A percentile compares a stretch with the other conserved stretches of the same genome.
Evolutionary conservation across 2,113 vertebrate genomes (phyloP).

Genomic region (Glaucomys volans): DNA sequence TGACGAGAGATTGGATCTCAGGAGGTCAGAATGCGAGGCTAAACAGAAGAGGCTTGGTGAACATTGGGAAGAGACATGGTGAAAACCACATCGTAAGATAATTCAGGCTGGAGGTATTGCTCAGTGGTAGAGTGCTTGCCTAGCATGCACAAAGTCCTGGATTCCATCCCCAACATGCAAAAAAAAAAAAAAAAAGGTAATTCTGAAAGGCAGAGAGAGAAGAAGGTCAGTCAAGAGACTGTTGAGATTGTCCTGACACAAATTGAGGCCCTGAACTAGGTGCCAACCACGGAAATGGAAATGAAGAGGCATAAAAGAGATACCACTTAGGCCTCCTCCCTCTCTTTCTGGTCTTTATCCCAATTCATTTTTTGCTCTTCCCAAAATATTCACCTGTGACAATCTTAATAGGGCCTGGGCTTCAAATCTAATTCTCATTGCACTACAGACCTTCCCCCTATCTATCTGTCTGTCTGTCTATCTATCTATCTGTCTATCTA

Average conservation of each 20-base stretch:
- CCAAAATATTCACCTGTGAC: neutral
- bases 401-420: neutral
- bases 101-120: neutral
- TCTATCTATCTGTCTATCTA: no score
- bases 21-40: neutral
- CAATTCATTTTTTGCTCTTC: neutral
- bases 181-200: neutral
- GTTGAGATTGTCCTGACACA: neutral
- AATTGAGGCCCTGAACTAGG: neutral
- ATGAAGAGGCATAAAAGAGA: neutral
- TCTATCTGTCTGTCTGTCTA: no score
- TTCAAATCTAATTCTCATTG: conserved; percentile 2
- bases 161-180: neutral
- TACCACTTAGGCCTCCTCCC: neutral
- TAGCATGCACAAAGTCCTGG: neutral
- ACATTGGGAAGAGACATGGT: neutral
- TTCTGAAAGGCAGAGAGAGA: conserved; percentile 26
- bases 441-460: neutral
- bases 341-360: neutral
- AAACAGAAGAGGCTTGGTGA: neutral
- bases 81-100: neutral
- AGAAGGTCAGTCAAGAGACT: neutral
- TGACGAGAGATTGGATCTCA: neutral
- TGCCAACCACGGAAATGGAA: neutral
- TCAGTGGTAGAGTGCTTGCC: neutral